Evolutionary conservation across 37 sponge, comb jelly and placozoan species (phyloP).

Genomic region (Chondrosia reniformis): DNA sequence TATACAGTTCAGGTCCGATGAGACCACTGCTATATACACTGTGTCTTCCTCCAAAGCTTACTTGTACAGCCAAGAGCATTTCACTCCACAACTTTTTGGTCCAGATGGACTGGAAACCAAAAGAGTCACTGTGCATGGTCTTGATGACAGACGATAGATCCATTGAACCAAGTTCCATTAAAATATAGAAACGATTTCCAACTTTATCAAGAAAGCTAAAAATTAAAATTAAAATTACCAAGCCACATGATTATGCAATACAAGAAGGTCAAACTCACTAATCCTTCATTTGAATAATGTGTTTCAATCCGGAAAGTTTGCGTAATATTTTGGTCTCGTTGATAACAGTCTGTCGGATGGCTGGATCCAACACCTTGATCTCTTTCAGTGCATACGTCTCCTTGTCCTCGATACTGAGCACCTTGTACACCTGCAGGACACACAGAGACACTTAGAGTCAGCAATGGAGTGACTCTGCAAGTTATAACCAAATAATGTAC

Average conservation of each 20-base stretch:
- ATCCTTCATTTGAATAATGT: slow-evolving; percentile 58
- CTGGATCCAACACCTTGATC: slow-evolving; percentile 32
- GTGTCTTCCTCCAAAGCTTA: neutral
- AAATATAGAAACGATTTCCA: slow-evolving; percentile 26
- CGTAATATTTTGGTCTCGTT: slow-evolving; percentile 66
- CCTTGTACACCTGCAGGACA: slow-evolving; percentile 57
- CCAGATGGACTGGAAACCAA: neutral
- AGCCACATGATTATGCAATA: neutral
- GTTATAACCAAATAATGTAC: too few species aligned
- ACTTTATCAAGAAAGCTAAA: slow-evolving; percentile 39
- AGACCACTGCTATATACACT: too few species aligned
- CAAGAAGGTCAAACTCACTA: slow-evolving; percentile 35
- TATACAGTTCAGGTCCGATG: too few species aligned
- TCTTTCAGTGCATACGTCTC: slow-evolving; percentile 67
- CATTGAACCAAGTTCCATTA: slow-evolving; percentile 70
- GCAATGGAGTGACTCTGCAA: neutral
- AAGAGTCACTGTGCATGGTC: slow-evolving; percentile 6
- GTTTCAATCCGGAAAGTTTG: slow-evolving; percentile 30
- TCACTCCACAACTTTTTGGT: slow-evolving; percentile 59
- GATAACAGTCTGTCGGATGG: slow-evolving; percentile 22
- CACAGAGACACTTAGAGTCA: neutral
- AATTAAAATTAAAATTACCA: neutral
- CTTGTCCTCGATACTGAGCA: slow-evolving; percentile 30
- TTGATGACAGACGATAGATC: slow-evolving; percentile 62
- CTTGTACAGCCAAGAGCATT: slow-evolving; percentile 68